Evolutionary conservation across 35 echinoderm and acorn worm genomes (phyloP).

Genomic region (Chiridota heheva): DNA sequence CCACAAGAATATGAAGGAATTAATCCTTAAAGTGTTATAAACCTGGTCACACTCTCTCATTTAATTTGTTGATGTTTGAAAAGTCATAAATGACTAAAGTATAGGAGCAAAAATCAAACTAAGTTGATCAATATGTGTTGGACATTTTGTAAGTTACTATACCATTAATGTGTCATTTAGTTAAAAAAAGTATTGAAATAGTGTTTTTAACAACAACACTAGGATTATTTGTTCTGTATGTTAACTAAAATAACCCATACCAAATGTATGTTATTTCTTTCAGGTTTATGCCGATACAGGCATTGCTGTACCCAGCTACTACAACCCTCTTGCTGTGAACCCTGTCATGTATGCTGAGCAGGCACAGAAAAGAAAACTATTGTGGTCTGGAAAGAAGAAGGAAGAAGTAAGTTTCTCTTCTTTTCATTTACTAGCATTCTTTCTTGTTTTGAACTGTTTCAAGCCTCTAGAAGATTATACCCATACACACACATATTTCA

Average conservation of each 20-base stretch:
- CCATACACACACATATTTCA: too few species aligned
- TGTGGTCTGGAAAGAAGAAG: conserved; percentile 73
- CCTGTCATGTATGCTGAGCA: conserved; percentile 92
- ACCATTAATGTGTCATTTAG: not conserved
- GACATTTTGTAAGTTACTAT: not conserved
- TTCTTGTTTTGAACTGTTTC: too few species aligned
- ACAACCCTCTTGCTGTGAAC: conserved; percentile 95
- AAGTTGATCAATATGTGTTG: too few species aligned
- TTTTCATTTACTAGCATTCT: not conserved
- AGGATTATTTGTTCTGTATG: not conserved
- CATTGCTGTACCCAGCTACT: conserved; percentile 88
- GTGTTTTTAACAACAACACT: not conserved
- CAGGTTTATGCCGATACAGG: conserved; percentile 89
- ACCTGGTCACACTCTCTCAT: too few species aligned
- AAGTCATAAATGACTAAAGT: too few species aligned
- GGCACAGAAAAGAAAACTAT: conserved; percentile 76
- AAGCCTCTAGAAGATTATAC: too few species aligned
- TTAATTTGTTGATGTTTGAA: too few species aligned
- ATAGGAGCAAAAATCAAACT: too few species aligned
- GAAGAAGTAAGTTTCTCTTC: conserved; percentile 46
- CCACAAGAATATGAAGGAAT: too few species aligned
- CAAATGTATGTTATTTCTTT: not conserved
- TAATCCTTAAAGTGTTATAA: too few species aligned
- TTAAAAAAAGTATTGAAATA: not conserved
- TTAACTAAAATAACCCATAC: not conserved